Base-by-base conservation (phyloP, 2,113 vertebrate species). In the Orcinus orca region DNA sequence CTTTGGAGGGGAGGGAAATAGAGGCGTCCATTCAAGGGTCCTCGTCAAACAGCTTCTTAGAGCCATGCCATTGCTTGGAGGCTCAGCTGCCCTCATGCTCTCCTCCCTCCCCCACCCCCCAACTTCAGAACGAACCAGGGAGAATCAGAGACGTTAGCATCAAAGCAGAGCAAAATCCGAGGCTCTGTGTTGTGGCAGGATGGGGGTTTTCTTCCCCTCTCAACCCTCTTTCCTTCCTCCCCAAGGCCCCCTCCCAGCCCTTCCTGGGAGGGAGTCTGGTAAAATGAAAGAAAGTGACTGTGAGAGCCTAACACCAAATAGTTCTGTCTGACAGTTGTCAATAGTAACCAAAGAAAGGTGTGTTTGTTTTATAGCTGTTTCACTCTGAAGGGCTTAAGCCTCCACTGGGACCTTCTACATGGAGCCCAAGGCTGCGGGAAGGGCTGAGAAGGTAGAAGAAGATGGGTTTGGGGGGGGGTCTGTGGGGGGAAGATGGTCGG, bases 171-270 rank as follows among this genome's bases (percentile, higher is more conserved):
- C 63, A 76, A 47, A 90, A 93, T 93, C 60, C 0, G 9, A 80
- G 83, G 47, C 86, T 94, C 92, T 97, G 92, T 97, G 93, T 95
- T 97, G 97, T 96, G 96, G 97, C 95, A 97, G 97, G 95, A 97
- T 95, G 96, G 93, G 95, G 93, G 84, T 86, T 97, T 96, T 88
- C 73, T 94, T 23, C 20, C 38, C 67, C 85, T 17, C 25, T 67
- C 3, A 0, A 18, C 58, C 67, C 85, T 31, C 41, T 95, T 74
- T 70, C 68, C 93, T 90, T 85, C 88, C 91, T 95, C 88, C 94
- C 63, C 58, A 14, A 6, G 2, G 2, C 38, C 85, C 81, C 97
- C 95, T 93, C 79, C 81, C 91, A 86, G 86, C 67, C 71, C 96
- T 97, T 97, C 96, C 96, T 97, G 96, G 58, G 92, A 95, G 92